Evolutionary conservation across 2,797 vertebrate genomes (phyloP).

Genomic region (Yasuhikotakia modesta): DNA sequence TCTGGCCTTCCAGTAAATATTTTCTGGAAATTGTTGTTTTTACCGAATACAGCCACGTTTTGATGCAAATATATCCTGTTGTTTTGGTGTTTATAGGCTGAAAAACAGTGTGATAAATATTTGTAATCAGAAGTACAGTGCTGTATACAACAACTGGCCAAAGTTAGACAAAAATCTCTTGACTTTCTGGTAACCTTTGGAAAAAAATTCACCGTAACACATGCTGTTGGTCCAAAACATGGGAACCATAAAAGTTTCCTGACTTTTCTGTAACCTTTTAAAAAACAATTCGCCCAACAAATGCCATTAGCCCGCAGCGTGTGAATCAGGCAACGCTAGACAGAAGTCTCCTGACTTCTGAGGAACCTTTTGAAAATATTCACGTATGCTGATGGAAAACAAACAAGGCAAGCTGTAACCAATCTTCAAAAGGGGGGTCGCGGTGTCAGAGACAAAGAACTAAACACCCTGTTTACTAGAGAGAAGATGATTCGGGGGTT

Average conservation of each 20-base stretch:
- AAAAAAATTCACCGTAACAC: no score
- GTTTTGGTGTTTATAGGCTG: background rate
- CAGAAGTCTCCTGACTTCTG: background rate
- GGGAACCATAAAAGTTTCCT: background rate
- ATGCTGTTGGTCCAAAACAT: no score
- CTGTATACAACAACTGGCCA: no score
- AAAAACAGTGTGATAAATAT: background rate
- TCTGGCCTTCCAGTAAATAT: background rate
- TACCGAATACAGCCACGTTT: background rate
- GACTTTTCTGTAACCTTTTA: background rate
- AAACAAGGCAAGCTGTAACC: constrained; percentile 9
- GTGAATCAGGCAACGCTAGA: background rate
- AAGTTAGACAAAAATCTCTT: no score
- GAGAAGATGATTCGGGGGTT: constrained; percentile 3
- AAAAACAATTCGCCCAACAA: background rate
- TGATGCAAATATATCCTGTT: background rate
- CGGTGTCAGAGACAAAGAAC: background rate
- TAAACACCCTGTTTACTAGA: background rate
- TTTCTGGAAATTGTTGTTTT: background rate
- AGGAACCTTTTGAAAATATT: constrained; percentile 12
- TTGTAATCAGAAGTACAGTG: no score
- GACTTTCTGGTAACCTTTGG: no score
- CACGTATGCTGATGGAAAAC: constrained; percentile 4
- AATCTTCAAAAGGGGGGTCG: background rate
- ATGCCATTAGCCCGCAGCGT: background rate